Evolutionary conservation across 1,140 invertebrate species (phyloP).

Genomic region (Brachionus rubens): DNA sequence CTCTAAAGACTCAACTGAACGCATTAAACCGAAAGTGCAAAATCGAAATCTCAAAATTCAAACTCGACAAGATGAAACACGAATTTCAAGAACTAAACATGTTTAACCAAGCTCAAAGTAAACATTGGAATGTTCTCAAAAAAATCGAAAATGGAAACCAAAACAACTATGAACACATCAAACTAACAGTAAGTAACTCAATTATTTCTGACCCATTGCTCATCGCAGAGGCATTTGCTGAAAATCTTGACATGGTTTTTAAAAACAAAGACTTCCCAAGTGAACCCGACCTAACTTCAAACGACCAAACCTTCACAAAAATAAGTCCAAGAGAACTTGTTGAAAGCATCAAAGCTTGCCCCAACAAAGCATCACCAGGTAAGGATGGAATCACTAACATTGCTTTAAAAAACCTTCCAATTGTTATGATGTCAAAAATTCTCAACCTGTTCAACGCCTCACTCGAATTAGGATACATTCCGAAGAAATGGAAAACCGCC

Average conservation of each 20-base stretch:
- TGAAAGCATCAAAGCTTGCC: too few species aligned
- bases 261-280: background rate
- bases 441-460: constrained; percentile 2
- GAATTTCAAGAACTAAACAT: too few species aligned
- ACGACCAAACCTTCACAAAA: background rate
- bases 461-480: constrained; percentile 10
- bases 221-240: background rate
- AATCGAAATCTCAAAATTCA: background rate
- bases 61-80: too few species aligned
- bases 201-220: too few species aligned
- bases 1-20: background rate
- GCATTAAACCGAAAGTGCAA: background rate
- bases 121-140: too few species aligned
- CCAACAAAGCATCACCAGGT: too few species aligned
- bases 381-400: background rate
- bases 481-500: constrained; percentile 33
- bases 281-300: background rate
- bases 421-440: background rate
- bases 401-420: background rate
- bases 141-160: too few species aligned
- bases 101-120: too few species aligned
- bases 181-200: too few species aligned
- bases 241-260: background rate
- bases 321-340: too few species aligned
- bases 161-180: too few species aligned